These are phyloP conservation scores for Tetragonula carbonaria DNA, from an alignment of 2,888 invertebrate genomes.

Conservation along the genomic window DNA sequence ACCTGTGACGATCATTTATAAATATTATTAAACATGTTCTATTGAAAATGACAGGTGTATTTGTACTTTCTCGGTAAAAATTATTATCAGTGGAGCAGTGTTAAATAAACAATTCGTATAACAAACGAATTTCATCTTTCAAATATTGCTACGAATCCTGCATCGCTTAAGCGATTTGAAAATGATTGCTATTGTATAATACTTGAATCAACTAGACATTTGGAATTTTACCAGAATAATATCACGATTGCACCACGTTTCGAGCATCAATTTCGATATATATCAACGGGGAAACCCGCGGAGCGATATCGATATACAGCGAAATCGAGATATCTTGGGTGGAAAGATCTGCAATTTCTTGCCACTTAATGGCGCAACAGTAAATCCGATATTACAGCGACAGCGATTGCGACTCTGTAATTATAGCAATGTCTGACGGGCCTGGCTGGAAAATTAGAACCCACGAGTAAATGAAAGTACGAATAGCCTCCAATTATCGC, in stretches of 20 bases:
- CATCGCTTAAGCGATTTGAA: too few species aligned
- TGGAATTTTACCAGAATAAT: too few species aligned
- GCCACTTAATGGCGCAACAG: slow-evolving; percentile 51
- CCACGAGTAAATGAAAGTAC: slow-evolving; percentile 42
- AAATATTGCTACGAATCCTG: too few species aligned
- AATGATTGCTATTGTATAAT: too few species aligned
- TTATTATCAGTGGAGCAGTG: too few species aligned
- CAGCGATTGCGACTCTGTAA: slow-evolving; percentile 37
- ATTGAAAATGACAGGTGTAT: background rate
- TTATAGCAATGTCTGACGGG: slow-evolving; percentile 37
- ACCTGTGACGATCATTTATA: background rate
- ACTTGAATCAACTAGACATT: too few species aligned
- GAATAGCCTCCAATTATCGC: slow-evolving; percentile 45
- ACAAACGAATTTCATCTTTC: too few species aligned
- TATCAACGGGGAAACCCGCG: background rate
- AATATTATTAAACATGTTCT: too few species aligned
- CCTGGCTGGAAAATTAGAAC: slow-evolving; percentile 38
- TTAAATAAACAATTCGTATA: too few species aligned
- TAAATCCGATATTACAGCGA: slow-evolving; percentile 48
- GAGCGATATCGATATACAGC: background rate
- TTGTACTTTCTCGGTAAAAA: background rate
- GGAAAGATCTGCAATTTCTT: slow-evolving; percentile 41
- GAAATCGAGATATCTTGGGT: slow-evolving; percentile 32
- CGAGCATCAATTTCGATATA: background rate
- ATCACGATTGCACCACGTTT: too few species aligned